A percentile compares a stretch with the other conserved stretches of the same genome.
These are phyloP conservation scores for Chaetodon trifasciatus DNA, from an alignment of 2,797 vertebrate genomes.

Conservation along the genomic window DNA sequence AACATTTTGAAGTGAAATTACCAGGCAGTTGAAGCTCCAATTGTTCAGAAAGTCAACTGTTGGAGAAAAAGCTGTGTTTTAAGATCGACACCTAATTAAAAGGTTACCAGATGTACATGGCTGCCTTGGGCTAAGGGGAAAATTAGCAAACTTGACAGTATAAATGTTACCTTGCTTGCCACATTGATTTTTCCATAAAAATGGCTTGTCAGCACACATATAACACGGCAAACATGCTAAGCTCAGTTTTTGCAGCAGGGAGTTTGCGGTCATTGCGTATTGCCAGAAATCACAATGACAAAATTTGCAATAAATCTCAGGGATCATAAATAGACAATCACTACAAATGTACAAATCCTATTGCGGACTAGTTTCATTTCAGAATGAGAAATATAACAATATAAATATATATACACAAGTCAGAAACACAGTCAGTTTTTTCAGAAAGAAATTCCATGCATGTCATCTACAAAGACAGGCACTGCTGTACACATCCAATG, in stretches of 20 bases:
- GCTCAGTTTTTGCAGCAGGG: neutral
- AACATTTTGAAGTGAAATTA: neutral
- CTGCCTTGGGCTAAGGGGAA: neutral
- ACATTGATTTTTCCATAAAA: neutral
- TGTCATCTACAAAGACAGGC: neutral
- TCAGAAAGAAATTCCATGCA: too few species aligned
- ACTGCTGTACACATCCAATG: too few species aligned
- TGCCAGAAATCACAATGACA: neutral
- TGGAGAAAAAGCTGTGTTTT: conserved; percentile 1
- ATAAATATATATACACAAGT: too few species aligned
- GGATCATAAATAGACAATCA: neutral
- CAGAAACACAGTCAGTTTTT: too few species aligned
- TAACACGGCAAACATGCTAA: neutral
- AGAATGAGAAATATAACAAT: too few species aligned
- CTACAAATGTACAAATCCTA: neutral
- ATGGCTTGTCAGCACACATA: neutral
- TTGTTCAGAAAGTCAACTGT: neutral
- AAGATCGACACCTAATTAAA: neutral
- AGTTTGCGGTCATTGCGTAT: neutral
- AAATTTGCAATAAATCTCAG: neutral
- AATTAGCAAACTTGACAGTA: neutral
- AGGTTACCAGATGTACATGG: neutral
- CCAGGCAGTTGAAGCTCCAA: neutral
- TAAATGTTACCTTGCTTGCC: neutral
- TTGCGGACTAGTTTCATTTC: neutral